These are phyloP conservation scores for Chymomyza fuscimana DNA, from an alignment of 2,888 invertebrate species.

Conservation along the genomic window DNA sequence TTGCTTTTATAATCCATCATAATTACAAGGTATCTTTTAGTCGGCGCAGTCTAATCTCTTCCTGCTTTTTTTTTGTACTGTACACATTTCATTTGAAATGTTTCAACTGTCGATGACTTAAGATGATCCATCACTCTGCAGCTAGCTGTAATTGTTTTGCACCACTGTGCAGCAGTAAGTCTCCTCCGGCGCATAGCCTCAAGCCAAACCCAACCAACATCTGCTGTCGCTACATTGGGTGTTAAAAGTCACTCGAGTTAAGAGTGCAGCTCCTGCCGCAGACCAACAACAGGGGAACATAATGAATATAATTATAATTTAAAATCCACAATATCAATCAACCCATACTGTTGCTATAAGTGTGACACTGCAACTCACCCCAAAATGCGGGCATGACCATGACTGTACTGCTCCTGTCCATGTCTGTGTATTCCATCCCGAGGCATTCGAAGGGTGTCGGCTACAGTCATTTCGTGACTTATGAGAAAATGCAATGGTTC, in stretches of 20 bases:
- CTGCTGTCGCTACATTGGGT: constrained; percentile 19
- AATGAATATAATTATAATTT: constrained; percentile 43
- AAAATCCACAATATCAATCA: constrained; percentile 41
- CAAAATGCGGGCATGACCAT: constrained; percentile 17
- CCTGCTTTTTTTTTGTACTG: neutral
- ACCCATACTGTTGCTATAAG: constrained; percentile 33
- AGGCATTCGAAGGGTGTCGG: neutral
- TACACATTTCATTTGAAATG: constrained; percentile 5
- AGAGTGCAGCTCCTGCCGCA: neutral
- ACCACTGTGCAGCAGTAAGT: constrained; percentile 13
- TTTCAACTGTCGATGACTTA: constrained; percentile 11
- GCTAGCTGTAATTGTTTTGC: constrained; percentile 10
- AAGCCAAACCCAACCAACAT: constrained; percentile 2
- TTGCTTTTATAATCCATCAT: too few species aligned
- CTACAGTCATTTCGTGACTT: constrained; percentile 10
- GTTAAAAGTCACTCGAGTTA: constrained; percentile 39
- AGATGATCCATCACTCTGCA: constrained; percentile 35
- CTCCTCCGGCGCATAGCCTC: neutral
- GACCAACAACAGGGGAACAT: constrained; percentile 4
- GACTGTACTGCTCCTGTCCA: constrained; percentile 35
- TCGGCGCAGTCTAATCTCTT: neutral
- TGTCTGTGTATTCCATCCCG: neutral
- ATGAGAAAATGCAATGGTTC: constrained; percentile 19
- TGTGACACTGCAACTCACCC: neutral
- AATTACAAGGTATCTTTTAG: neutral